Conservation (phyloP, 2,888 invertebrate genomes). For the Dermolepida albohirtum region DNA sequence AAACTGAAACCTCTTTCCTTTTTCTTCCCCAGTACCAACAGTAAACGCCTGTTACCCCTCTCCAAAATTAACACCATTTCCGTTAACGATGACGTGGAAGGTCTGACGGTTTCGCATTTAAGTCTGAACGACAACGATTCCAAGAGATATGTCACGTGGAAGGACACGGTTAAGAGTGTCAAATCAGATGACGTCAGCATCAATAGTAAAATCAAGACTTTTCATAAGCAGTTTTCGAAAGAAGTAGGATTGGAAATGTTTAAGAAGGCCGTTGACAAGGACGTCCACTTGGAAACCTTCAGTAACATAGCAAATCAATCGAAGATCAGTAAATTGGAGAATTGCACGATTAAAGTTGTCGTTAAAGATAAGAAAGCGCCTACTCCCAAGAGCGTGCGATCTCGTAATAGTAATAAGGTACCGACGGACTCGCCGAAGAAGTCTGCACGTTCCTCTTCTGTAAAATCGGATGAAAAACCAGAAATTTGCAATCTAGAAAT, state of each 20-base stretch:
- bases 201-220: neutral
- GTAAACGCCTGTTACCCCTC: conserved; percentile 48
- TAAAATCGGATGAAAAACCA: too few species aligned
- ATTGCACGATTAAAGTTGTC: conserved; percentile 23
- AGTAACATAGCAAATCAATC: conserved; percentile 19
- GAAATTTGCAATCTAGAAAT: too few species aligned
- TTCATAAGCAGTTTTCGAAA: neutral
- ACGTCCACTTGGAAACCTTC: conserved; percentile 15
- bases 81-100: conserved; percentile 58
- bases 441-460: too few species aligned
- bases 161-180: conserved; percentile 48
- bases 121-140: conserved; percentile 37
- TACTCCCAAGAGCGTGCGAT: too few species aligned
- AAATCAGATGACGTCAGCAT: neutral
- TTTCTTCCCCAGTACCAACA: conserved; percentile 52
- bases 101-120: conserved; percentile 59
- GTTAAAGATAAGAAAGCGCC: conserved; percentile 25
- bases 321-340: conserved; percentile 7
- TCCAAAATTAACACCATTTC: conserved; percentile 61
- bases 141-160: conserved; percentile 58
- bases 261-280: neutral
- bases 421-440: too few species aligned
- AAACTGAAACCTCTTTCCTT: conserved; percentile 55
- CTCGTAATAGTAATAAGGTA: too few species aligned
- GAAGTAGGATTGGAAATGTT: neutral